Evolutionary conservation across 2,113 vertebrate genomes (phyloP).

Genomic region (Myanophis thanlyinensis): DNA sequence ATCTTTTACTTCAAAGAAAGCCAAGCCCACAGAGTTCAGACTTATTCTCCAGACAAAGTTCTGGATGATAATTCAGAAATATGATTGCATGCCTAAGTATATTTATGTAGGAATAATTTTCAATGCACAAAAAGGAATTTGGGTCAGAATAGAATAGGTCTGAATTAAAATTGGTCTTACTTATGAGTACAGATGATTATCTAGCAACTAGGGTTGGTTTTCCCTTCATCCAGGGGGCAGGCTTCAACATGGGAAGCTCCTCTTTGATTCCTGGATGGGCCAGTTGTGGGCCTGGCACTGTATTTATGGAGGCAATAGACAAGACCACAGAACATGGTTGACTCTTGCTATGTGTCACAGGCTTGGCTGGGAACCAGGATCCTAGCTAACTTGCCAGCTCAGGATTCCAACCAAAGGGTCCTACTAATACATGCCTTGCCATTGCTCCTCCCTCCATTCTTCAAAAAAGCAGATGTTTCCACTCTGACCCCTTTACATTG

Average conservation of each 20-base stretch:
- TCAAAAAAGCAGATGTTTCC: conserved; percentile 57
- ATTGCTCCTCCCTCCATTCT: not conserved
- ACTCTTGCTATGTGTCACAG: not conserved
- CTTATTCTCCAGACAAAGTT: not conserved
- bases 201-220: not conserved
- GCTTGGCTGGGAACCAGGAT: not conserved
- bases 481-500: conserved; percentile 62
- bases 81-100: not conserved
- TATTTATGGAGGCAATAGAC: not conserved
- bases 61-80: not conserved
- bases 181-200: not conserved
- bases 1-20: not conserved
- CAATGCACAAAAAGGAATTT: not conserved
- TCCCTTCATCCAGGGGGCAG: not conserved
- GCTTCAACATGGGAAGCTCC: not conserved
- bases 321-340: not conserved
- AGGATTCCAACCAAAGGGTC: not conserved
- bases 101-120: not conserved
- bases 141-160: not conserved
- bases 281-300: not conserved
- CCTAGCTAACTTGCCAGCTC: not conserved
- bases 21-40: not conserved
- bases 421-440: not conserved
- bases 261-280: not conserved
- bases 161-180: not conserved